Conservation (phyloP, 2,888 invertebrate genomes). For the Chalcis sispes region DNA sequence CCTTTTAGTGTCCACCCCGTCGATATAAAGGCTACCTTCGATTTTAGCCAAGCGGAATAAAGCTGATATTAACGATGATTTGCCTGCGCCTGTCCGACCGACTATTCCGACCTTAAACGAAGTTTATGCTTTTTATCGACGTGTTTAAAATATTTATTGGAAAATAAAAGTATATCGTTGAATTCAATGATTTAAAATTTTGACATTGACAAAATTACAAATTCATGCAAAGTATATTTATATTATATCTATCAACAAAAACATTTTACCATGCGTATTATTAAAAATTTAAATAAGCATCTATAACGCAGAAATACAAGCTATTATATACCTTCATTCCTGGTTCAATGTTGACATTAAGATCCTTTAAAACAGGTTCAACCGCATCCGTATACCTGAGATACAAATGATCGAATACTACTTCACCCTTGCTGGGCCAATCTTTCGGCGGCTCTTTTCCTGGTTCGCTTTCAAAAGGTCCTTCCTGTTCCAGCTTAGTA, state of each 20-base stretch:
- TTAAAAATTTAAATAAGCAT: too few species aligned
- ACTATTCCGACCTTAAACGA: slow-evolving; percentile 85
- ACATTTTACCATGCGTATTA: too few species aligned
- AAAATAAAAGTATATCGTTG: too few species aligned
- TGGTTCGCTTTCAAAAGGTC: slow-evolving; percentile 80
- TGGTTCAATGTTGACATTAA: slow-evolving; percentile 82
- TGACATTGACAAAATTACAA: too few species aligned
- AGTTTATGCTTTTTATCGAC: background rate
- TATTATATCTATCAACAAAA: background rate
- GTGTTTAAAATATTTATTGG: too few species aligned
- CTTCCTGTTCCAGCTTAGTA: slow-evolving; percentile 85
- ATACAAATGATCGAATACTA: slow-evolving; percentile 80
- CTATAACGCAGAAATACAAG: background rate
- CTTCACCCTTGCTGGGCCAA: slow-evolving; percentile 84
- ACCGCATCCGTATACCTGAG: slow-evolving; percentile 80
- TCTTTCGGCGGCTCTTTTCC: slow-evolving; percentile 78
- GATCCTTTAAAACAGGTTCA: slow-evolving; percentile 85
- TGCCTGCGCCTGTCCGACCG: slow-evolving; percentile 92
- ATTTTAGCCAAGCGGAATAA: slow-evolving; percentile 78
- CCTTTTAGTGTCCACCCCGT: slow-evolving; percentile 36
- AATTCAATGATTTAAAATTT: too few species aligned
- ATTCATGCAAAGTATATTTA: too few species aligned
- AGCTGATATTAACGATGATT: slow-evolving; percentile 88
- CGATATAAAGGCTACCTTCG: slow-evolving; percentile 47
- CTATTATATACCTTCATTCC: slow-evolving; percentile 80